Evolutionary conservation across 2,113 vertebrate species (phyloP).

Genomic region (Oncorhynchus masou): DNA sequence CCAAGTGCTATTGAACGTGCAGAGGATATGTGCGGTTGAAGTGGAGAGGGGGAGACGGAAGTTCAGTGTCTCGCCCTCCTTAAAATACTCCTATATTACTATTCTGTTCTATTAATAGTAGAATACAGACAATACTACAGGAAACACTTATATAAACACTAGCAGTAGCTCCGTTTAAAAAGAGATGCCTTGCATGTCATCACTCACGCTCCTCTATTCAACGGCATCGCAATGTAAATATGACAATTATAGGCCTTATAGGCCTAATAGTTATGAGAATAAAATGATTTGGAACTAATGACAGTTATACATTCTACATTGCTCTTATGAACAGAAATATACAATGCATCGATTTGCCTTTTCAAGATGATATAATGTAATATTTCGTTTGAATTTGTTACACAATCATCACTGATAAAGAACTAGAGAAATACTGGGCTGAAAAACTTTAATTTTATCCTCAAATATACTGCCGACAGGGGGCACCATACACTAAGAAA

Average conservation of each 20-base stretch:
- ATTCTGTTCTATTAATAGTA: slow-evolving; percentile 54
- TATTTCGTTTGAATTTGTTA: no score
- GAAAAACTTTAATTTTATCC: background rate
- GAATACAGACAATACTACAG: slow-evolving; percentile 52
- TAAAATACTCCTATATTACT: slow-evolving; percentile 60
- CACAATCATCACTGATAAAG: no score
- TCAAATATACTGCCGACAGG: slow-evolving; percentile 42
- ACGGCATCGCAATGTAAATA: no score
- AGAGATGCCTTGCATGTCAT: slow-evolving; percentile 21
- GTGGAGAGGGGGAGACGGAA: slow-evolving; percentile 32
- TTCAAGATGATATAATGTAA: background rate
- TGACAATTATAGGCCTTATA: no score
- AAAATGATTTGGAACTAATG: no score
- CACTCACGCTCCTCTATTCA: background rate
- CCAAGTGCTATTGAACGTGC: slow-evolving; percentile 20
- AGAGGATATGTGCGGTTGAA: slow-evolving; percentile 34
- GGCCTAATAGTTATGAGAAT: no score
- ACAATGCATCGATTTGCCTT: background rate
- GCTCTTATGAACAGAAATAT: no score
- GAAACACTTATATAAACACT: slow-evolving; percentile 51
- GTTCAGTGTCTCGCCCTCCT: slow-evolving; percentile 34
- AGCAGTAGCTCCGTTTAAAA: slow-evolving; percentile 23
- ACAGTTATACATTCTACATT: no score
- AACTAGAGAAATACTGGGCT: background rate
- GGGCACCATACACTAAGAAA: slow-evolving; percentile 46